Evolutionary conservation across 2,888 invertebrate genomes (phyloP).

Genomic region (Athalia cordata): DNA sequence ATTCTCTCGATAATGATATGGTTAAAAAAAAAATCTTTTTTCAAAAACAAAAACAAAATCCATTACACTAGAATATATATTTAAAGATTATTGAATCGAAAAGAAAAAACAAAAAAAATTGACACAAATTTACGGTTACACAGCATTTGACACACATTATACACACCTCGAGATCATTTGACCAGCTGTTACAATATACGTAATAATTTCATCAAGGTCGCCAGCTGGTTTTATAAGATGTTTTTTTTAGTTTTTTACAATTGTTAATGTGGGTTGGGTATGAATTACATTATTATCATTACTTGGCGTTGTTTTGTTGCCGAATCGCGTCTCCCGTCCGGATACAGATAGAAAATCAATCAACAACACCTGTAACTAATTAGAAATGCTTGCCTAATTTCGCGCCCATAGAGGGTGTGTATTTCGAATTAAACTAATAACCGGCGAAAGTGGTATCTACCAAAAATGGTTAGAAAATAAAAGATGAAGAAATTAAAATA

Average conservation of each 20-base stretch:
- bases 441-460: slow-evolving; percentile 68
- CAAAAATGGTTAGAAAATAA: slow-evolving; percentile 70
- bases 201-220: not conserved
- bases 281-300: not conserved
- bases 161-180: no score
- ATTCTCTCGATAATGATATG: not conserved
- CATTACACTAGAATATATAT: no score
- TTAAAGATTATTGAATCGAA: no score
- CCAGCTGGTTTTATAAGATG: not conserved
- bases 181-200: no score
- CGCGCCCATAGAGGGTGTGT: slow-evolving; percentile 48
- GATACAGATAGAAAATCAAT: slow-evolving; percentile 31
- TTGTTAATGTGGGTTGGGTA: not conserved
- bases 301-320: not conserved
- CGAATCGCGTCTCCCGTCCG: slow-evolving; percentile 3
- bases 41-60: no score
- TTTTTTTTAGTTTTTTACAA: not conserved
- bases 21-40: no score
- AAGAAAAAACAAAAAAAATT: no score
- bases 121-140: no score
- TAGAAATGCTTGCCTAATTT: slow-evolving; percentile 39
- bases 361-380: slow-evolving; percentile 46
- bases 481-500: slow-evolving; percentile 51
- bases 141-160: no score
- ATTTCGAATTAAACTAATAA: slow-evolving; percentile 70